Conservation (phyloP, 37 sponge, comb jelly and placozoan species). For the Petrosia ficiformis region DNA sequence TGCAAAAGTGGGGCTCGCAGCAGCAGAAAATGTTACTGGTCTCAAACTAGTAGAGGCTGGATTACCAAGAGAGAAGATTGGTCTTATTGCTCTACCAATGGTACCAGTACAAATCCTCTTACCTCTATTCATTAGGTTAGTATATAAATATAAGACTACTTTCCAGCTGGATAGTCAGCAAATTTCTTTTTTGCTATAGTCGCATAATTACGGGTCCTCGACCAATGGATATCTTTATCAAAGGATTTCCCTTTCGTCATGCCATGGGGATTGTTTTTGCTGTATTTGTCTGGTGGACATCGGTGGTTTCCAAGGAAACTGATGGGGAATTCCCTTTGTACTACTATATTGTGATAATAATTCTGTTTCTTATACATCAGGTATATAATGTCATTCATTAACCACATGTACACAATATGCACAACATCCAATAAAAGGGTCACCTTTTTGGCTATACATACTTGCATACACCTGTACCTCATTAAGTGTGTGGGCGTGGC, state of each 20-base stretch:
- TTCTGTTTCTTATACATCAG: slow-evolving; percentile 76
- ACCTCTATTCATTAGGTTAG: slow-evolving; percentile 82
- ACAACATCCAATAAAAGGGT: no score
- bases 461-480: no score
- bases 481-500: no score
- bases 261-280: slow-evolving; percentile 64
- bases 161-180: background rate
- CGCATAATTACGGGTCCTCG: slow-evolving; percentile 71
- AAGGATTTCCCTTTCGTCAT: slow-evolving; percentile 62
- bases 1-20: slow-evolving; percentile 80
- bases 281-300: slow-evolving; percentile 70
- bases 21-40: slow-evolving; percentile 79
- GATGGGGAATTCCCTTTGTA: slow-evolving; percentile 57
- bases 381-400: no score
- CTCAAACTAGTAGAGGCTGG: slow-evolving; percentile 96
- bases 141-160: background rate
- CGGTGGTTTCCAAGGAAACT: slow-evolving; percentile 13
- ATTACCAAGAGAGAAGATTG: slow-evolving; percentile 81
- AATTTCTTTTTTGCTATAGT: slow-evolving; percentile 24
- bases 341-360: slow-evolving; percentile 63
- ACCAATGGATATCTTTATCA: slow-evolving; percentile 73
- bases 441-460: no score
- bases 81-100: slow-evolving; percentile 78
- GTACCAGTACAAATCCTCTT: slow-evolving; percentile 85
- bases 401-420: no score